A percentile compares a stretch with the other conserved stretches of the same genome.
phyloP scores from a whole-genome alignment of 2,888 invertebrate genomes.

The Dicranocentrus wangi region DNA sequence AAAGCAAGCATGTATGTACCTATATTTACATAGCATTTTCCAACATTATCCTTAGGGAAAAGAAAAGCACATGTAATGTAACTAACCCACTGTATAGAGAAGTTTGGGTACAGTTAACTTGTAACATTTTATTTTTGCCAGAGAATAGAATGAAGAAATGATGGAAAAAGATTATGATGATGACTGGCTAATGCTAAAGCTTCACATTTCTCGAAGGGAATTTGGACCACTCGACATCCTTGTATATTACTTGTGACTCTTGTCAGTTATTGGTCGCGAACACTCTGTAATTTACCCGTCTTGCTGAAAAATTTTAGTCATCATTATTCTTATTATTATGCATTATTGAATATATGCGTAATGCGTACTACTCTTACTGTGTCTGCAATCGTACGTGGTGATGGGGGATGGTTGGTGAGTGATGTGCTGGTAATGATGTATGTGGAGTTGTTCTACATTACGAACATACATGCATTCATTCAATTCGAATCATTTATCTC shows the following conservation, averaged over 20 bases:
- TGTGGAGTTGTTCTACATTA: too few species aligned
- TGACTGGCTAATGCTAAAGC: too few species aligned
- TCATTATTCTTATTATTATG: conserved; percentile 26
- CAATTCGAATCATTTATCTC: too few species aligned
- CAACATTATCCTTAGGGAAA: too few species aligned
- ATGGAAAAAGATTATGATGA: background rate
- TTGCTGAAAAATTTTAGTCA: conserved; percentile 21
- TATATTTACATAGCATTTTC: too few species aligned
- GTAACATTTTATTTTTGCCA: background rate
- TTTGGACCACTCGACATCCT: conserved; percentile 5
- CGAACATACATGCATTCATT: too few species aligned
- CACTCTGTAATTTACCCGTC: conserved; percentile 34
- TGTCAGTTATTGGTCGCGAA: conserved; percentile 49
- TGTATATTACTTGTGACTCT: conserved; percentile 16
- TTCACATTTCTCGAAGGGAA: too few species aligned
- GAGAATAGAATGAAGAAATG: background rate
- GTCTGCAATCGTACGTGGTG: background rate
- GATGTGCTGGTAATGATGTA: too few species aligned
- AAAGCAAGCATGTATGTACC: background rate
- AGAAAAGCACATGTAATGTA: too few species aligned
- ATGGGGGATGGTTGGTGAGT: background rate
- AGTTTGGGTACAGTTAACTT: too few species aligned
- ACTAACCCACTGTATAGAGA: too few species aligned
- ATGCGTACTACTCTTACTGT: background rate
- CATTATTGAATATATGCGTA: background rate